Evolutionary conservation across 2,797 vertebrate species (phyloP).

Genomic region (Rhinatrema bivittatum): DNA sequence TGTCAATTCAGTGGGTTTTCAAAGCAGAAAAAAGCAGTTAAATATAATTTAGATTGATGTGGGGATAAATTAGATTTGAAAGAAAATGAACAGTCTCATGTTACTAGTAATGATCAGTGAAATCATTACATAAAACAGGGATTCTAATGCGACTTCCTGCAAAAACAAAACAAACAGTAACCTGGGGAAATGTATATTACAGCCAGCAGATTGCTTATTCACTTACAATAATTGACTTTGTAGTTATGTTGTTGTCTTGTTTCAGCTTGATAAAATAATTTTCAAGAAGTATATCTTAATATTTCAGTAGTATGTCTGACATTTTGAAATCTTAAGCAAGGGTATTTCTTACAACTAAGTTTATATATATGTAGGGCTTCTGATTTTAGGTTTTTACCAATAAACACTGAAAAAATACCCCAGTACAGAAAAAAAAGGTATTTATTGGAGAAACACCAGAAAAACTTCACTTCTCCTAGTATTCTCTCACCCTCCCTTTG

Average conservation of each 20-base stretch:
- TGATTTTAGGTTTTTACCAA: no score
- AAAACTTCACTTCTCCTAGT: no score
- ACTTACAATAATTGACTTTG: background rate
- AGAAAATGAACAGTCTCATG: background rate
- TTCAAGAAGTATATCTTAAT: background rate
- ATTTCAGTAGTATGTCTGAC: background rate
- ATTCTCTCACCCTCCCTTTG: no score
- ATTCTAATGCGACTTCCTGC: no score
- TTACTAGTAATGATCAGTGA: background rate
- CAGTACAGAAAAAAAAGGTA: no score
- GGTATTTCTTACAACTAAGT: no score
- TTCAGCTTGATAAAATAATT: slow-evolving; percentile 1
- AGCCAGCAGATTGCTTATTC: background rate
- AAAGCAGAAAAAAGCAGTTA: background rate
- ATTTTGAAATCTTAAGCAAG: no score
- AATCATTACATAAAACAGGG: background rate
- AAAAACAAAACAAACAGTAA: background rate
- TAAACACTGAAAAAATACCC: no score
- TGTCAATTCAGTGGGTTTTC: background rate
- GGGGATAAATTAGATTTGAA: background rate
- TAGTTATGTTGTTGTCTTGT: background rate
- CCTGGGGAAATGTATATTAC: background rate
- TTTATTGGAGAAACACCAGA: no score
- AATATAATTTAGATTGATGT: background rate
- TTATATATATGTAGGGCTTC: no score